These are phyloP conservation scores for Pseudeuparius sepicola DNA, from an alignment of 2,888 invertebrate species.

Conservation along the genomic window DNA sequence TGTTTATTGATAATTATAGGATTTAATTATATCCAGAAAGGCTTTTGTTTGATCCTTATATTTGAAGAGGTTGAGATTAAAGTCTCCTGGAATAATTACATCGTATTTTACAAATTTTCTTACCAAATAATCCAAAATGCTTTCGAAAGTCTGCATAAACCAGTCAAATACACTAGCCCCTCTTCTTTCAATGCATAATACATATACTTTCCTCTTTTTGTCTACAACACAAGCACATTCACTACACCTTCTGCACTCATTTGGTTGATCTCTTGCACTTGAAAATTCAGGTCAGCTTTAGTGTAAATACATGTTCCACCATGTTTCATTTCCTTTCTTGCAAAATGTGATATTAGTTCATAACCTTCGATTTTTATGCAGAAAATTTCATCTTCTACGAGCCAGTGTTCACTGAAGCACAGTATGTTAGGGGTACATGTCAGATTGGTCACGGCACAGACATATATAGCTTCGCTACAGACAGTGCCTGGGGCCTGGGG, in stretches of 20 bases:
- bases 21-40: conserved; percentile 3
- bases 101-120: neutral
- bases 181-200: neutral
- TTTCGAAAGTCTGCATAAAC: conserved; percentile 1
- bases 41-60: neutral
- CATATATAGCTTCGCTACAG: too few species aligned
- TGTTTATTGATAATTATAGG: neutral
- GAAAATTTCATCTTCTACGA: neutral
- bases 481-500: too few species aligned
- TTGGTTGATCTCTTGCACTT: neutral
- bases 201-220: neutral
- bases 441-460: too few species aligned
- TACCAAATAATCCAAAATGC: too few species aligned
- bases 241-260: neutral
- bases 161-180: neutral
- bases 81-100: conserved; percentile 3
- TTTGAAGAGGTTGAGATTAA: conserved; percentile 4
- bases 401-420: conserved; percentile 5
- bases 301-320: conserved; percentile 3
- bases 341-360: neutral
- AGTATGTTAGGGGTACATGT: too few species aligned
- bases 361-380: neutral
- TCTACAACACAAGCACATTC: conserved; percentile 1
- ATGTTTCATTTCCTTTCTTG: neutral
- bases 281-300: neutral